Evolutionary conservation across 2,888 invertebrate genomes (phyloP), one percentile per base, ranked within the genome.

Genomic region (Diloba caeruleocephala): DNA sequence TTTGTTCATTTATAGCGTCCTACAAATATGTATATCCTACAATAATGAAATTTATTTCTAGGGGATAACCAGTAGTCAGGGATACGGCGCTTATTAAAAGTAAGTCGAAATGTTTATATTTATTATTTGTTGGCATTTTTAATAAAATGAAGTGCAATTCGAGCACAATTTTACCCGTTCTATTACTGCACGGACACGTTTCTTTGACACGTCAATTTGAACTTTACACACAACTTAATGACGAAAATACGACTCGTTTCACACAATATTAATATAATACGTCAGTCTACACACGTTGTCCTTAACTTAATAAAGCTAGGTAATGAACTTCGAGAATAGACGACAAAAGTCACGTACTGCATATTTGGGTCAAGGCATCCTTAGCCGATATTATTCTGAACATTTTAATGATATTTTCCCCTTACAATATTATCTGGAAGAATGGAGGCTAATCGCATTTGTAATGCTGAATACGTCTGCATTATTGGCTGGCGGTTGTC

Each of bases 311-410:
- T 64, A 44, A 48, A 31, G 51, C 10, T 21, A 39, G 42, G 53
- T 48, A 48, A 66, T 55, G 43, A 58, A 51, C 48, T 57, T 57
- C 21, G 36, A 41, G 32, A 31, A 36, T 8, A 31, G 34, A 25
- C 12, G 41, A 31, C 12, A n/a, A 17, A 46, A 41, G 59, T 63
- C 67, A 67, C 69, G 64, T 53, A 36, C 17, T 28, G 15, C 12
- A 36, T 55, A 67, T 68, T 55, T 50, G 44, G 69, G 55, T 56
- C 69, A 68, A 55, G 55, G 55, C 39, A 17, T 21, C 23, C 41
- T 19, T 8, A 29, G 12, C 32, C 28, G 25, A 55, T 49, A 56
- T 45, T 32, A 44, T 46, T 33, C 38, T 7, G 48, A 36, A 37
- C 23, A 58, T 53, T 50, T 49, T 42, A 65, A 54, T 54, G 17